phyloP scores from a whole-genome alignment of 92 coral and sea anemone genomes.

The Virgularia gustaviana region DNA sequence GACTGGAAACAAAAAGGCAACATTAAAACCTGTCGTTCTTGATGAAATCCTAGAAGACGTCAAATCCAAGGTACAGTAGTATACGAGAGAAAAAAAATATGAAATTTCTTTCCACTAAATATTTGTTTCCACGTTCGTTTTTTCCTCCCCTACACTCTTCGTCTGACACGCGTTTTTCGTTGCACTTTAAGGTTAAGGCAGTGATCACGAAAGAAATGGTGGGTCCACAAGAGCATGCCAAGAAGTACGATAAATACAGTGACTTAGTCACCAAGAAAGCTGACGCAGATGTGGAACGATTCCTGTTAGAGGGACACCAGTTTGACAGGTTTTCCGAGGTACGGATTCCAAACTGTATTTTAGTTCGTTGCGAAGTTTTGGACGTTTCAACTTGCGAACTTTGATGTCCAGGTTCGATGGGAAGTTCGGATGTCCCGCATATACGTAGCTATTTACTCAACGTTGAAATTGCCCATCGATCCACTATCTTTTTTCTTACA shows the following conservation, averaged over 20 bases:
- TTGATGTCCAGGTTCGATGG: too few species aligned
- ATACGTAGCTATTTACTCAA: too few species aligned
- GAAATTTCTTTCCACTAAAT: too few species aligned
- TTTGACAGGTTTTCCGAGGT: slow-evolving; percentile 93
- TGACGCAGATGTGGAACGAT: slow-evolving; percentile 88
- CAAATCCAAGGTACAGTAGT: slow-evolving; percentile 67
- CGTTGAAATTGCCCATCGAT: too few species aligned
- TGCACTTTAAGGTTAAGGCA: slow-evolving; percentile 60
- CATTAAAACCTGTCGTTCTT: slow-evolving; percentile 84
- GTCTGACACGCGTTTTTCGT: too few species aligned
- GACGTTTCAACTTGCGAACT: too few species aligned
- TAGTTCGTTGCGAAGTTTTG: neutral
- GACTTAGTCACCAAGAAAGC: slow-evolving; percentile 90
- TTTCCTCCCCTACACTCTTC: neutral
- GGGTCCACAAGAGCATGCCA: slow-evolving; percentile 92
- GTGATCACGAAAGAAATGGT: slow-evolving; percentile 79
- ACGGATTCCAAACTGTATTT: neutral
- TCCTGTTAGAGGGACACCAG: slow-evolving; percentile 94
- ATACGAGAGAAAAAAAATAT: too few species aligned
- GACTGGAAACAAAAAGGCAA: slow-evolving; percentile 80
- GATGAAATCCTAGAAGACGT: slow-evolving; percentile 93
- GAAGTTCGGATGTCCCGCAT: too few species aligned
- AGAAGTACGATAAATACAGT: slow-evolving; percentile 83
- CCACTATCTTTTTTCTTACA: too few species aligned
- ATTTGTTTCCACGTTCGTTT: neutral